phyloP scores from a whole-genome alignment of 2,888 invertebrate genomes.

The Lycocerus yunnanus region DNA sequence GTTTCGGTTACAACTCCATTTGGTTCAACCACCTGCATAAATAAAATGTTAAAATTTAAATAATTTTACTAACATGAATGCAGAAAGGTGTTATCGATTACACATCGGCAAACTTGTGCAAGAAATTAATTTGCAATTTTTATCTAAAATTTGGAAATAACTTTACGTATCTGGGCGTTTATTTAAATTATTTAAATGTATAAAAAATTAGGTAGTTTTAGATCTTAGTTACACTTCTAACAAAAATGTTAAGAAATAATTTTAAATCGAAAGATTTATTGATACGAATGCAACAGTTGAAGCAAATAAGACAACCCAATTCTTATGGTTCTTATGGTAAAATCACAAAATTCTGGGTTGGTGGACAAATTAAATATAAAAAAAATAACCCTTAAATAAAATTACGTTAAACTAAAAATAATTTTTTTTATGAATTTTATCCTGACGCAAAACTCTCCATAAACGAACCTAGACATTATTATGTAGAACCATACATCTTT shows the following conservation, averaged over 20 bases:
- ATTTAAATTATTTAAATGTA: not conserved
- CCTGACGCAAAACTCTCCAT: too few relatives aligned
- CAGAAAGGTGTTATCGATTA: not conserved
- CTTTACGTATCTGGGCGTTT: not conserved
- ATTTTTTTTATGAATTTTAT: too few relatives aligned
- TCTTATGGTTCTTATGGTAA: too few relatives aligned
- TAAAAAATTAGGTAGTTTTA: not conserved
- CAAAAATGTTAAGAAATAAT: not conserved
- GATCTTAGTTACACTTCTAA: not conserved
- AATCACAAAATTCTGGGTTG: too few relatives aligned
- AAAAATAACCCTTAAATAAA: too few relatives aligned
- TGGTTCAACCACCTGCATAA: not conserved
- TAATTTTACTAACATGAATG: not conserved
- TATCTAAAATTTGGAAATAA: not conserved
- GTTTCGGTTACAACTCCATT: not conserved
- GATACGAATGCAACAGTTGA: too few relatives aligned
- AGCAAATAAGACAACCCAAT: too few relatives aligned
- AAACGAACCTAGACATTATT: too few relatives aligned
- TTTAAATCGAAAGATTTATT: not conserved
- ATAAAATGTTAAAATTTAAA: not conserved
- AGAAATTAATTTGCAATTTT: not conserved
- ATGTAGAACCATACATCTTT: too few relatives aligned
- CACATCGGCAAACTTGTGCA: not conserved
- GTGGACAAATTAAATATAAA: too few relatives aligned
- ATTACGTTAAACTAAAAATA: too few relatives aligned